Evolutionary conservation across 2,113 vertebrate genomes (phyloP).

Genomic region (Canis aureus): DNA sequence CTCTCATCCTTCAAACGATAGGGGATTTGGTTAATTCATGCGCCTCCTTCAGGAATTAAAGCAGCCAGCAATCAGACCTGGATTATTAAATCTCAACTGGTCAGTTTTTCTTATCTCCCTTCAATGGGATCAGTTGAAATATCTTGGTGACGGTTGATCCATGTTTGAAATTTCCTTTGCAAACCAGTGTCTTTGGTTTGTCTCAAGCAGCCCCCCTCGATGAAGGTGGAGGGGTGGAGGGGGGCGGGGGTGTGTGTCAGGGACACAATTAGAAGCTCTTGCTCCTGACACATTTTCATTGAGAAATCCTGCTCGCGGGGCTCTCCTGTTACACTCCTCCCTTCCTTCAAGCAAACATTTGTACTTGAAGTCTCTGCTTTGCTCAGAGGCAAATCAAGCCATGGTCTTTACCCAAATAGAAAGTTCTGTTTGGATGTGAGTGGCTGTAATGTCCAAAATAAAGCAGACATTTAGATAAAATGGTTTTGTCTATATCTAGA

Average conservation of each 20-base stretch:
- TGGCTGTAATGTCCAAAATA: not conserved
- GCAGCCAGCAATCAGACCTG: not conserved
- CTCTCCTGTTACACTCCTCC: not conserved
- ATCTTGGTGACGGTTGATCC: not conserved
- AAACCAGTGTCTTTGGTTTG: not conserved
- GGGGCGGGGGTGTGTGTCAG: not conserved
- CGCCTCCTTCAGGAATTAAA: conserved; percentile 70
- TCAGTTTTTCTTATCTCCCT: conserved; percentile 52
- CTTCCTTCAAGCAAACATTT: not conserved
- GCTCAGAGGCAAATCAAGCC: not conserved
- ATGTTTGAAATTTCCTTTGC: conserved; percentile 71
- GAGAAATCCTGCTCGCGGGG: conserved; percentile 51
- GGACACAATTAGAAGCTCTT: not conserved
- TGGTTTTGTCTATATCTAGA: not conserved
- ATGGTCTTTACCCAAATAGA: not conserved
- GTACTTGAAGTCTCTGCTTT: not conserved
- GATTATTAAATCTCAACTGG: conserved; percentile 62
- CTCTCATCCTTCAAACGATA: not conserved
- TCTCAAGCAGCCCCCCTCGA: not conserved
- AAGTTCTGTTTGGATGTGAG: not conserved
- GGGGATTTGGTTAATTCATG: conserved; percentile 66
- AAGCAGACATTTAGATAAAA: not conserved
- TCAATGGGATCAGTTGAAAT: conserved; percentile 29
- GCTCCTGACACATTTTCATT: not conserved
- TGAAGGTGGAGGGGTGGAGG: not conserved